These are phyloP conservation scores for Bicyclus anynana DNA, from an alignment of 1,140 invertebrate species.

Conservation along the genomic window DNA sequence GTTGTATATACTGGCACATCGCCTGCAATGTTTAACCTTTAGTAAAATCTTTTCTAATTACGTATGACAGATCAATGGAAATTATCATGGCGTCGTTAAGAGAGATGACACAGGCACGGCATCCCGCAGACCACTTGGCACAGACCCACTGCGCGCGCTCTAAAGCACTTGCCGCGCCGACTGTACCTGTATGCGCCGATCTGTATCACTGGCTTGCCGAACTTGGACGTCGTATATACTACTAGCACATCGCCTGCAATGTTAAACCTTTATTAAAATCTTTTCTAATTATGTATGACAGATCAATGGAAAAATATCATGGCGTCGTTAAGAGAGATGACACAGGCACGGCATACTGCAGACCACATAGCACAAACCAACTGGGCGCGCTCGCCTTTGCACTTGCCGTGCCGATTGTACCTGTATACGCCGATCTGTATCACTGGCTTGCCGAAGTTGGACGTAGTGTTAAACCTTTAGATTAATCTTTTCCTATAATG, in stretches of 20 bases:
- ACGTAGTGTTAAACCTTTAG: too few species aligned
- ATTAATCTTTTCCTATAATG: too few species aligned
- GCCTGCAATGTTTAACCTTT: too few species aligned
- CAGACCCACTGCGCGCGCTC: constrained; percentile 29
- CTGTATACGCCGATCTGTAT: constrained; percentile 29
- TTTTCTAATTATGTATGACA: too few species aligned
- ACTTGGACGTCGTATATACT: constrained; percentile 4
- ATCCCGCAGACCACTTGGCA: constrained; percentile 3
- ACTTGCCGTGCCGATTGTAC: constrained; percentile 12
- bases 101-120: constrained; percentile 29
- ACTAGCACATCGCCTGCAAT: not conserved
- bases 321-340: constrained; percentile 23
- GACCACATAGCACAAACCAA: constrained; percentile 27
- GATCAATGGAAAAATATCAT: constrained; percentile 20
- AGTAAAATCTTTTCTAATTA: too few species aligned
- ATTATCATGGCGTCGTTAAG: constrained; percentile 33
- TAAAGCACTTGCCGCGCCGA: constrained; percentile 17
- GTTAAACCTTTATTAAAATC: too few species aligned
- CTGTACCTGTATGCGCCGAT: constrained; percentile 26
- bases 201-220: constrained; percentile 33
- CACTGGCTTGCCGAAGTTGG: constrained; percentile 30
- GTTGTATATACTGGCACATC: constrained; percentile 12
- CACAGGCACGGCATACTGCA: constrained; percentile 26
- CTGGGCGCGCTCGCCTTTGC: constrained; percentile 14
- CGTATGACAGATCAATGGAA: too few species aligned